These are phyloP conservation scores for Acronicta alni DNA, from an alignment of 2,888 invertebrate species.

Conservation along the genomic window DNA sequence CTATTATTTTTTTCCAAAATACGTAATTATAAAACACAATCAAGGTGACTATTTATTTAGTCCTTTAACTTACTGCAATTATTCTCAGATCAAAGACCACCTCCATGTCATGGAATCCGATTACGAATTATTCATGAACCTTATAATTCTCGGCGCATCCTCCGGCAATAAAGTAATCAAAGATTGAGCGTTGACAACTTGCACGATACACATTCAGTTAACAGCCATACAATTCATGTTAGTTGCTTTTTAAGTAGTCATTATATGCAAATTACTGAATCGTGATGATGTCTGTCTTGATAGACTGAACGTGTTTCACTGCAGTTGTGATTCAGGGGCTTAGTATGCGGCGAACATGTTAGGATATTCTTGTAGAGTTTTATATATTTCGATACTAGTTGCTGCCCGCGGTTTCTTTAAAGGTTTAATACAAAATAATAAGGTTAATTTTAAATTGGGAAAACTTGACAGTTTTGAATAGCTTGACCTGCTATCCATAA, in stretches of 20 bases:
- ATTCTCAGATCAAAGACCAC: constrained; percentile 46
- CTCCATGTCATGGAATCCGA: constrained; percentile 41
- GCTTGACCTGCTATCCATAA: no score
- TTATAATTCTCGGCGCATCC: constrained; percentile 60
- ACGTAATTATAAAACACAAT: no score
- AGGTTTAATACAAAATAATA: no score
- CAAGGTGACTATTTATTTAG: constrained; percentile 12
- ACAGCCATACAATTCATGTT: constrained; percentile 74
- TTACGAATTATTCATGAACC: constrained; percentile 51
- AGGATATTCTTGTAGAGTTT: constrained; percentile 44
- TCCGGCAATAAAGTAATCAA: constrained; percentile 72
- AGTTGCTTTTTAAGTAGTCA: constrained; percentile 82
- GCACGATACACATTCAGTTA: constrained; percentile 71
- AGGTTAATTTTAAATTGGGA: no score
- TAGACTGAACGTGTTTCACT: constrained; percentile 71
- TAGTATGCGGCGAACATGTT: constrained; percentile 47
- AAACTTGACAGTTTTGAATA: no score
- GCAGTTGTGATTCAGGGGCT: constrained; percentile 49
- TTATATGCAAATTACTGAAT: constrained; percentile 81
- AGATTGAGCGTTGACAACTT: constrained; percentile 77
- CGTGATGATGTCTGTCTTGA: constrained; percentile 76
- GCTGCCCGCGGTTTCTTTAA: no score
- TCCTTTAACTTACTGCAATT: constrained; percentile 41
- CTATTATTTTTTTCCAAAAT: no score
- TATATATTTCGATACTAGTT: constrained; percentile 9